These are phyloP conservation scores for Spilarctia lutea DNA, from an alignment of 2,888 invertebrate species.

Conservation along the genomic window DNA sequence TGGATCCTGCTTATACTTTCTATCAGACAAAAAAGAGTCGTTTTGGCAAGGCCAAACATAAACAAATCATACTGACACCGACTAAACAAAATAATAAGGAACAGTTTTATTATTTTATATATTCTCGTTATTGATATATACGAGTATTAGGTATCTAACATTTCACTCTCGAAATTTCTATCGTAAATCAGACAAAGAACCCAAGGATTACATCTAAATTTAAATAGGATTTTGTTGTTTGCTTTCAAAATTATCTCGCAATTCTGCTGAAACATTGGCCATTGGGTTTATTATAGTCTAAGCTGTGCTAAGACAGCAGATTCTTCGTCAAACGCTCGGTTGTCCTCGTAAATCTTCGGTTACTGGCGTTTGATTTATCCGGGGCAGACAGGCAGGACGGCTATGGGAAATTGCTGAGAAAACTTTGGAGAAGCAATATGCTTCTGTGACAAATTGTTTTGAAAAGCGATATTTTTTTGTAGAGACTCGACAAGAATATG, in stretches of 20 bases:
- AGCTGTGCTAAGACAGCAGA: conserved; percentile 45
- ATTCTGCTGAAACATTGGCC: conserved; percentile 33
- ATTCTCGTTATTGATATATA: conserved; percentile 3
- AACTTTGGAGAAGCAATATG: conserved; percentile 32
- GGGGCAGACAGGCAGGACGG: conserved; percentile 39
- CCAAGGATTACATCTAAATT: conserved; percentile 19
- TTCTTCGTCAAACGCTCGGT: conserved; percentile 41
- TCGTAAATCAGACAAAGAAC: conserved; percentile 21
- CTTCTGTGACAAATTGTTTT: conserved; percentile 7
- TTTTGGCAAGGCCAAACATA: too few relatives aligned
- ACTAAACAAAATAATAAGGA: neutral
- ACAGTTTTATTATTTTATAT: neutral
- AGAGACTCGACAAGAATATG: neutral
- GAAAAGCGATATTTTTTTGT: conserved; percentile 1
- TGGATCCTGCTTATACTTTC: too few relatives aligned
- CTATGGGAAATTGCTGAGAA: conserved; percentile 40
- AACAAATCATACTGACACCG: neutral
- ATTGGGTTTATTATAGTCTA: conserved; percentile 42
- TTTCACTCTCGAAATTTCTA: conserved; percentile 24
- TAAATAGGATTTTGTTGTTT: conserved; percentile 39
- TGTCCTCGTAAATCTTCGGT: conserved; percentile 56
- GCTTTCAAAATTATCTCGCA: conserved; percentile 41
- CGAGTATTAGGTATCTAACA: conserved; percentile 18
- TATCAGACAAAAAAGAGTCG: too few relatives aligned
- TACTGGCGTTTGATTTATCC: conserved; percentile 57